phyloP scores from a whole-genome alignment of 2,888 invertebrate genomes.

The Mimachlamys varia region DNA sequence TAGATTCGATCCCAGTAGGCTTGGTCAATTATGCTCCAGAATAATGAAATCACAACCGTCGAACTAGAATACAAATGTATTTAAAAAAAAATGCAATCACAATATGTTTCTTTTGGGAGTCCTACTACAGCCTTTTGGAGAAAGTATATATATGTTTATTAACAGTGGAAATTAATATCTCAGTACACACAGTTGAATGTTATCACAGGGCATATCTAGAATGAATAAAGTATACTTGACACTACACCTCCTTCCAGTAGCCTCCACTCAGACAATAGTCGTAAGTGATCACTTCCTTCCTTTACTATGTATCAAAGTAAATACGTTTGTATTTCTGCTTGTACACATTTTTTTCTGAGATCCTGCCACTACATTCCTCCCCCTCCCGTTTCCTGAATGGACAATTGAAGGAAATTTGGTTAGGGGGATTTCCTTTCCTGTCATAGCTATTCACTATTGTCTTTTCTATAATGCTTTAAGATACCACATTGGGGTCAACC shows the following conservation, averaged over 20 bases:
- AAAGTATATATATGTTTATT: neutral
- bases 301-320: neutral
- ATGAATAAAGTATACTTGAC: neutral
- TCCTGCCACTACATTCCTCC: neutral
- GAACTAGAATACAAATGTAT: neutral
- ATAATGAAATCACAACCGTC: neutral
- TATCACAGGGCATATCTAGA: neutral
- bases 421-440: neutral
- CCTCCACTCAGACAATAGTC: neutral
- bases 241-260: neutral
- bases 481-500: neutral
- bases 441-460: neutral
- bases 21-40: neutral
- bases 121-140: neutral
- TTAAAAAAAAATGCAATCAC: neutral
- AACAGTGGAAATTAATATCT: neutral
- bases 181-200: neutral
- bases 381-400: neutral
- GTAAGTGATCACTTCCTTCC: constrained; percentile 19
- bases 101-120: neutral
- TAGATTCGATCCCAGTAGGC: neutral
- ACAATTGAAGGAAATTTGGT: neutral
- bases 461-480: neutral
- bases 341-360: neutral
- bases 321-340: neutral